Base-by-base conservation (phyloP, 2,113 vertebrate species). In the Sturnus vulgaris region DNA sequence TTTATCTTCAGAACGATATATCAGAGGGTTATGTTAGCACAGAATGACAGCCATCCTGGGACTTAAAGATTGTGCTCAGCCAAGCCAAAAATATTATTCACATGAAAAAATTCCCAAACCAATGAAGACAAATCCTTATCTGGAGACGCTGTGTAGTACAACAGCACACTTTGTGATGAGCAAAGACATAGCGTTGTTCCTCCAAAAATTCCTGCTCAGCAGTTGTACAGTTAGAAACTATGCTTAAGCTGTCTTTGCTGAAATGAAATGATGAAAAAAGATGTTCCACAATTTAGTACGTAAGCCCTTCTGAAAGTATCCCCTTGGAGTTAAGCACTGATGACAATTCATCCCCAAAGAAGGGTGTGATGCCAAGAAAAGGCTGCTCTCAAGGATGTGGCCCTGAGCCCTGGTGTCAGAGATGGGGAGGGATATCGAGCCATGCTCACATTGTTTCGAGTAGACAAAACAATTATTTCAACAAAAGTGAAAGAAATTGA, bases 191-290 rank as follows among this genome's bases (percentile, higher is more conserved):
- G 85, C 49, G 40, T 53, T 89, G 12, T 37, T 86, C n/a, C 40
- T 60, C 53, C 61, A 12, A 35, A 55, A 87, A 77, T 65, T 88
- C 72, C 27, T 79, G 75, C 89, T 77, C 72, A 83, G 72, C 50
- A 82, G 31, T 39, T 91, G 30, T 42, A 65, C 30, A 49, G 25
- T 63, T 37, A 92, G 52, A 95, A 94, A 90, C 68, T 49, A n/a
- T 21, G n/a, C 79, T 93, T 93, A 85, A 93, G 76, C 33, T 89
- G 28, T 16, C 40, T 89, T 86, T 35, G 33, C 35, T 79, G 24
- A 35, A 76, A 89, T 72, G n/a, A 92, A 83, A 89, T n/a, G 6
- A 40, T 37, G 39, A 21, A 91, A 52, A 84, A 89, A 89, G 95
- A 57, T 28, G 10, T 78, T 91, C n/a, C 80, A 37, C 46, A 77